phyloP scores from a whole-genome alignment of 2,113 vertebrate species.

The Salvelinus namaycush region DNA sequence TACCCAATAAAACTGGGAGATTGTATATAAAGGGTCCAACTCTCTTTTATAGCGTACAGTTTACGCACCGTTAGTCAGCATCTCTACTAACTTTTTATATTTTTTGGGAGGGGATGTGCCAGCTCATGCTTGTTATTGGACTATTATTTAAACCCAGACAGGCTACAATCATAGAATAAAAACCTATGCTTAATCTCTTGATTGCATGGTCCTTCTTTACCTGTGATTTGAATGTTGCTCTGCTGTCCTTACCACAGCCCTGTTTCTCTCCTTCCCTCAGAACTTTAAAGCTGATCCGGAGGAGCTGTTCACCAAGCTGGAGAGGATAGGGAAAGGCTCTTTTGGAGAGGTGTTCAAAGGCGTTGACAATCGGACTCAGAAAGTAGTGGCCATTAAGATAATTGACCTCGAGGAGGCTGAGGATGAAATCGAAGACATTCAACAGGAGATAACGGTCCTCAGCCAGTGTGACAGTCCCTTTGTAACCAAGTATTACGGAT shows the following conservation, averaged over 20 bases:
- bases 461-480: slow-evolving; percentile 98
- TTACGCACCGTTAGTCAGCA: too few species aligned
- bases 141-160: too few species aligned
- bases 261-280: slow-evolving; percentile 65
- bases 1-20: too few species aligned
- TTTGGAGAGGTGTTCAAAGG: slow-evolving; percentile 99
- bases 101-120: too few species aligned
- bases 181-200: too few species aligned
- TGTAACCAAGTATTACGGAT: slow-evolving; percentile 97
- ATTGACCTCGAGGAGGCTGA: slow-evolving; percentile 98
- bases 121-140: too few species aligned
- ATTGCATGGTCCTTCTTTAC: background rate
- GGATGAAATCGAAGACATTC: slow-evolving; percentile 98
- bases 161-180: too few species aligned
- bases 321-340: slow-evolving; percentile 96
- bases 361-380: slow-evolving; percentile 96
- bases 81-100: too few species aligned
- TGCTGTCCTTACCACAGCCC: background rate
- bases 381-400: slow-evolving; percentile 97
- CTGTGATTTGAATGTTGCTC: background rate
- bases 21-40: too few species aligned
- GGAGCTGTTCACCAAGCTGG: slow-evolving; percentile 91
- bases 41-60: too few species aligned
- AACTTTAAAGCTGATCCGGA: slow-evolving; percentile 90
- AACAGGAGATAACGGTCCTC: slow-evolving; percentile 98